Percentiles rank a stretch among this genome's conserved stretches.
These are phyloP conservation scores for Thera obeliscata DNA, from an alignment of 2,888 invertebrate species.

Conservation along the genomic window DNA sequence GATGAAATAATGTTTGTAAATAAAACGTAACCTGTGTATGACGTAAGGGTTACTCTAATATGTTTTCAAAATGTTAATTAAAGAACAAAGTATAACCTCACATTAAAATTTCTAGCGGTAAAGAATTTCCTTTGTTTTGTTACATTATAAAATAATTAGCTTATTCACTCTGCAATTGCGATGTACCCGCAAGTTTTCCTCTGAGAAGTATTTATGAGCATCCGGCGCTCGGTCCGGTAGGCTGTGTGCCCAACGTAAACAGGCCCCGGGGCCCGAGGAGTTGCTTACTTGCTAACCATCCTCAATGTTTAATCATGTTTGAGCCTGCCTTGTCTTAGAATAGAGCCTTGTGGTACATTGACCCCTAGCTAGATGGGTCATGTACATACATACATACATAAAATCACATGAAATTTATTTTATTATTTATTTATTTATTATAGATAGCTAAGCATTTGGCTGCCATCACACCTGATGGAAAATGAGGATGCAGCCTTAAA, in stretches of 20 bases:
- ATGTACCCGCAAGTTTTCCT: slow-evolving; percentile 39
- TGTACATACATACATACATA: too few species aligned
- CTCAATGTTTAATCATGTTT: slow-evolving; percentile 45
- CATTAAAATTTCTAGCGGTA: slow-evolving; percentile 23
- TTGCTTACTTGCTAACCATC: slow-evolving; percentile 39
- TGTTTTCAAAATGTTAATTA: slow-evolving; percentile 27
- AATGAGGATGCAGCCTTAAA: too few species aligned
- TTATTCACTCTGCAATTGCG: slow-evolving; percentile 37
- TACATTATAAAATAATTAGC: slow-evolving; percentile 35
- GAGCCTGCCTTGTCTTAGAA: slow-evolving; percentile 24
- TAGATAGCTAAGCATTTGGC: too few species aligned
- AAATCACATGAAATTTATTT: too few species aligned
- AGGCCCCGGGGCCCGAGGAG: slow-evolving; percentile 40
- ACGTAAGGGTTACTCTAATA: slow-evolving; percentile 7
- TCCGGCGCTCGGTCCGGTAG: slow-evolving; percentile 33
- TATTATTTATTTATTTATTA: too few species aligned
- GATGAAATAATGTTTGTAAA: neutral
- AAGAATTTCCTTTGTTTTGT: slow-evolving; percentile 32
- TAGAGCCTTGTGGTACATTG: slow-evolving; percentile 26
- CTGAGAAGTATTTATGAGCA: slow-evolving; percentile 40
- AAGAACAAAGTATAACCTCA: slow-evolving; percentile 22
- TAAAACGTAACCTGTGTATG: neutral
- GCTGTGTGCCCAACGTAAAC: slow-evolving; percentile 40
- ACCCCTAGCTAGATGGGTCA: neutral
- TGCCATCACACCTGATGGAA: too few species aligned